phyloP scores from a whole-genome alignment of 2,113 vertebrate species.

The Scomber colias region DNA sequence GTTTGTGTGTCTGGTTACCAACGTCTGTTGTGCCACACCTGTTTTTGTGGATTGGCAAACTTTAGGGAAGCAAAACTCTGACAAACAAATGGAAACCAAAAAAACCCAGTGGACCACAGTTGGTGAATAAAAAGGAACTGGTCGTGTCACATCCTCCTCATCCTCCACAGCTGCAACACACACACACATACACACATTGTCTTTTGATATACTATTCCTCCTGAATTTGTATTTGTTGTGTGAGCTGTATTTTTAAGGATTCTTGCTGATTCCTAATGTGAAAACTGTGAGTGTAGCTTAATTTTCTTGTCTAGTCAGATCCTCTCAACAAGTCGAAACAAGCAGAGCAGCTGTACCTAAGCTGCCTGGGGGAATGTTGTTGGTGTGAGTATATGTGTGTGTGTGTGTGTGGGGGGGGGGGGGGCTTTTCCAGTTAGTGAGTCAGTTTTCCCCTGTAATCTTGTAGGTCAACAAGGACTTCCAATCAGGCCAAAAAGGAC shows the following conservation, averaged over 20 bases:
- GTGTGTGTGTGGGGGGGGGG: too few species aligned
- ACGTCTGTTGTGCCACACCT: neutral
- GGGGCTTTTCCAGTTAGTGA: neutral
- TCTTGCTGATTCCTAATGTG: neutral
- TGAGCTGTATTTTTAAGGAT: conserved; percentile 3
- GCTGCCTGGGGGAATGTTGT: neutral
- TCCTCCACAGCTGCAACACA: neutral
- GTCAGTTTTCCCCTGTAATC: too few species aligned
- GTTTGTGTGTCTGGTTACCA: neutral
- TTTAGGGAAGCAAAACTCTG: neutral
- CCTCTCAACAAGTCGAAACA: neutral
- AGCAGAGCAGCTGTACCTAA: neutral
- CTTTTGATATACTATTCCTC: too few species aligned
- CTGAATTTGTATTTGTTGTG: too few species aligned
- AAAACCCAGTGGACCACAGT: neutral
- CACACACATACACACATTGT: too few species aligned
- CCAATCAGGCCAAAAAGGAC: too few species aligned
- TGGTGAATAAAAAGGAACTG: accelerated
- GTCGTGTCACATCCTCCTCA: neutral
- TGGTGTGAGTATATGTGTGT: neutral
- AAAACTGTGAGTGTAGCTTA: neutral
- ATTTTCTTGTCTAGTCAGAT: neutral
- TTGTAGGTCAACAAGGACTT: too few species aligned
- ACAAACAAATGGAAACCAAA: neutral
- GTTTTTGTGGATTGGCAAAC: neutral